Percentiles rank a stretch among this genome's conserved stretches.
phyloP scores from a whole-genome alignment of 1,140 invertebrate genomes.

The Drosophila sturtevanti region DNA sequence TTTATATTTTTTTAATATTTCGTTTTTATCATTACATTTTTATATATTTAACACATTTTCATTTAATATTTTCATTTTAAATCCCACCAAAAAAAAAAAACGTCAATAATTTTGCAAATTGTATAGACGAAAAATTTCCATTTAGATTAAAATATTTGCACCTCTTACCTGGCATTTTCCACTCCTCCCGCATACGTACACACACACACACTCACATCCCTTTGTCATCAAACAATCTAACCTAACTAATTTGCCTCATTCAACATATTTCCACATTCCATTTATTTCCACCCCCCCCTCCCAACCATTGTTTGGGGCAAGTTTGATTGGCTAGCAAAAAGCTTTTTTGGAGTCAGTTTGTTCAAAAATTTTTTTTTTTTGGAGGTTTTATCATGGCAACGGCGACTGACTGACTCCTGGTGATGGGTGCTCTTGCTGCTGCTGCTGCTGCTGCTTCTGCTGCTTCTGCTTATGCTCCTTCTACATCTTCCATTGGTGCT shows the following conservation, averaged over 20 bases:
- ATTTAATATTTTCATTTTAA: neutral
- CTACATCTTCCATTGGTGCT: neutral
- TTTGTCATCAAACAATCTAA: constrained; percentile 4
- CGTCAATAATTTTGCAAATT: constrained; percentile 3
- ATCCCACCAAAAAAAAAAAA: neutral
- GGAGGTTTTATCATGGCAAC: constrained; percentile 6
- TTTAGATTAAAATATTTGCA: constrained; percentile 50
- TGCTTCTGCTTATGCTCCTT: constrained; percentile 5
- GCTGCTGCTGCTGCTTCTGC: constrained; percentile 1
- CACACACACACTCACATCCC: neutral
- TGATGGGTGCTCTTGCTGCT: neutral
- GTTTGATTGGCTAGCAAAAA: constrained; percentile 56
- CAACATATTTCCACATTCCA: constrained; percentile 33
- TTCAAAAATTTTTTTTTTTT: constrained; percentile 16
- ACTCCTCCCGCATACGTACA: neutral
- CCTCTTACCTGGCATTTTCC: neutral
- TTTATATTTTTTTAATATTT: neutral
- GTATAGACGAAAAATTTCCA: constrained; percentile 41
- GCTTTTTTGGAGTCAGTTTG: constrained; percentile 47
- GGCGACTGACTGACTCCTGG: constrained; percentile 10
- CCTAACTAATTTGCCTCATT: constrained; percentile 43
- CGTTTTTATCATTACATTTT: neutral
- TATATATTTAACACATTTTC: neutral
- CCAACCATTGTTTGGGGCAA: constrained; percentile 28
- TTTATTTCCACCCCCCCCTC: too few species aligned